These are phyloP conservation scores for Tupaia chinensis DNA, from an alignment of 2,113 vertebrate genomes.

Conservation along the genomic window DNA sequence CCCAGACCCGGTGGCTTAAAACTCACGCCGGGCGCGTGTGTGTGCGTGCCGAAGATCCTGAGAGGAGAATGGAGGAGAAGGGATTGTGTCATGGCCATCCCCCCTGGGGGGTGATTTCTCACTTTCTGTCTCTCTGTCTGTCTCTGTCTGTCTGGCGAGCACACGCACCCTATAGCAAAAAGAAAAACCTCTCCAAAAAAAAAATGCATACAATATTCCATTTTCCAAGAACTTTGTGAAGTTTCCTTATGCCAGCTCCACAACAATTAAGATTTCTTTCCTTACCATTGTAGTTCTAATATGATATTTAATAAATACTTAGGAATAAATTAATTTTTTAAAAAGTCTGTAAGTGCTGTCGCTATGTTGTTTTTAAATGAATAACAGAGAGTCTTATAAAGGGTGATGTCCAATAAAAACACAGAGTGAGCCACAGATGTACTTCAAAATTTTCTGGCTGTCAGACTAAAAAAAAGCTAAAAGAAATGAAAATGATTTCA, in stretches of 20 bases:
- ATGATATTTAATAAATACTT: not conserved
- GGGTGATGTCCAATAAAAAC: conserved; percentile 1
- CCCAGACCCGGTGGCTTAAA: too few species aligned
- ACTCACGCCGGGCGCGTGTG: too few species aligned
- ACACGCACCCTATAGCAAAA: too few species aligned
- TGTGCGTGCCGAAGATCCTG: too few species aligned
- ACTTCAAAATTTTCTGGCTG: not conserved
- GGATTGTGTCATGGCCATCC: too few species aligned
- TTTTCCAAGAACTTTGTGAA: too few species aligned
- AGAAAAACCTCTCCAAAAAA: too few species aligned
- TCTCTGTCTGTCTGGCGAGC: too few species aligned
- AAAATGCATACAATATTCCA: too few species aligned
- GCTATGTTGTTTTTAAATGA: not conserved
- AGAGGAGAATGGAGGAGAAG: too few species aligned
- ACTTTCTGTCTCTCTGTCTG: too few species aligned
- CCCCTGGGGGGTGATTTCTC: too few species aligned
- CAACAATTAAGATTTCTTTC: not conserved
- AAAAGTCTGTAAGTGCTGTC: not conserved
- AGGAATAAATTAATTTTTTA: not conserved
- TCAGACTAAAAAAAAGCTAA: not conserved
- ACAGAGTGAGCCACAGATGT: not conserved
- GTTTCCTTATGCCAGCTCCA: not conserved
- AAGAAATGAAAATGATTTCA: not conserved
- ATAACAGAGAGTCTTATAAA: not conserved
- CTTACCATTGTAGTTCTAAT: not conserved